phyloP scores from a whole-genome alignment of 1,140 invertebrate genomes.

The Teleopsis dalmanni region DNA sequence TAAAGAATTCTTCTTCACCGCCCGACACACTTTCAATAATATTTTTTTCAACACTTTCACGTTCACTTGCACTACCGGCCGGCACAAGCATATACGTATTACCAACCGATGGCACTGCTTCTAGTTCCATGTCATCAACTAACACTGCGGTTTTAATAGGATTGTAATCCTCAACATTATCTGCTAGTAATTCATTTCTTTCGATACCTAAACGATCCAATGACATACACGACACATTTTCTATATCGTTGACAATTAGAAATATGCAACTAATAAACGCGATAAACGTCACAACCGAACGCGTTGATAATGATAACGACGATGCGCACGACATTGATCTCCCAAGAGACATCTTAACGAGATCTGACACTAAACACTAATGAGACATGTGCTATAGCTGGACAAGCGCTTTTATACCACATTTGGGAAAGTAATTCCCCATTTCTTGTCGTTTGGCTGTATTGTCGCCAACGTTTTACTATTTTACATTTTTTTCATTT shows the following conservation, averaged over 20 bases:
- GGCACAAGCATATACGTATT: constrained; percentile 34
- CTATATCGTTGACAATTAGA: constrained; percentile 1
- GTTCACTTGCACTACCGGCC: constrained; percentile 17
- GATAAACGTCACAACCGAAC: constrained; percentile 1
- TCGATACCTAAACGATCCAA: constrained; percentile 34
- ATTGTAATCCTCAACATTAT: background rate
- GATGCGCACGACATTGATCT: constrained; percentile 24
- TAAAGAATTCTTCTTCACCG: background rate
- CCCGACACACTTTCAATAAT: constrained; percentile 15
- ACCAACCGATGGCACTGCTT: constrained; percentile 22
- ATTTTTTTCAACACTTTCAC: constrained; percentile 22
- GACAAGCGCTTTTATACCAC: constrained; percentile 41
- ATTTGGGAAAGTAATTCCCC: constrained; percentile 40
- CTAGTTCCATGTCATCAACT: constrained; percentile 34
- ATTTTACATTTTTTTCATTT: background rate
- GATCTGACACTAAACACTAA: constrained; percentile 43
- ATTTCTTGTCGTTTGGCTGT: constrained; percentile 4
- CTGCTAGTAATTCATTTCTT: constrained; percentile 23
- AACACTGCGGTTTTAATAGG: constrained; percentile 4
- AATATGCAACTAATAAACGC: constrained; percentile 2
- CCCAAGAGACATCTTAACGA: constrained; percentile 40
- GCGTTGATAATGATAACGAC: constrained; percentile 3
- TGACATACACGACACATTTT: constrained; percentile 22
- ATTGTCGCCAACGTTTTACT: background rate
- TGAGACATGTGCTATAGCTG: constrained; percentile 43